Conservation (phyloP, 1,140 invertebrate genomes). For the Rhopalosiphum padi region DNA sequence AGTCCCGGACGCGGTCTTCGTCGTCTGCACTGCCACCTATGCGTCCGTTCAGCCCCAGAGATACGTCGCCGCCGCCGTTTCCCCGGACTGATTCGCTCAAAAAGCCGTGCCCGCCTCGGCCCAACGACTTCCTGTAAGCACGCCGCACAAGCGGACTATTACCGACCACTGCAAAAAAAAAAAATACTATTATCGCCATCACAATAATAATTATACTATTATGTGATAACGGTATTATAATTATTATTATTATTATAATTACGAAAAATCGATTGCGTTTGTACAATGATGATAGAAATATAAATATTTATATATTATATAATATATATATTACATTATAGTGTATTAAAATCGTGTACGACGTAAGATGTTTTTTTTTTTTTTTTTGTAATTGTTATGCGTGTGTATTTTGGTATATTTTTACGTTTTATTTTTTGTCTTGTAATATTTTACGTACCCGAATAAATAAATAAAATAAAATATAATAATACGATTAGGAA, state of each 20-base stretch:
- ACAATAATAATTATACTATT: not conserved
- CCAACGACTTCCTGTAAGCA: slow-evolving; percentile 55
- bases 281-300: not conserved
- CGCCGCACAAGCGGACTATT: not conserved
- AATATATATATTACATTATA: not conserved
- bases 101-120: slow-evolving; percentile 55
- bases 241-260: not conserved
- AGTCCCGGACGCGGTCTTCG: slow-evolving; percentile 72
- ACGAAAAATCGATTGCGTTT: not conserved
- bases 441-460: not conserved
- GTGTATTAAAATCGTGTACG: not conserved
- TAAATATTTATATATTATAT: not conserved
- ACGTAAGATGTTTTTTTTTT: not conserved
- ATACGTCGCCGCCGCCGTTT: slow-evolving; percentile 63
- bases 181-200: not conserved
- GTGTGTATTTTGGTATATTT: not conserved
- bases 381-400: not conserved
- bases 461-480: not conserved
- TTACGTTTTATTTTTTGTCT: not conserved
- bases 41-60: slow-evolving; percentile 58
- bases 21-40: slow-evolving; percentile 69
- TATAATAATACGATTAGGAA: not conserved
- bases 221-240: slow-evolving; percentile 11
- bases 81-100: slow-evolving; percentile 57
- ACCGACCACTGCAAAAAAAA: not conserved